Evolutionary conservation across 2,888 invertebrate genomes (phyloP).

Genomic region (Tyria jacobaeae): DNA sequence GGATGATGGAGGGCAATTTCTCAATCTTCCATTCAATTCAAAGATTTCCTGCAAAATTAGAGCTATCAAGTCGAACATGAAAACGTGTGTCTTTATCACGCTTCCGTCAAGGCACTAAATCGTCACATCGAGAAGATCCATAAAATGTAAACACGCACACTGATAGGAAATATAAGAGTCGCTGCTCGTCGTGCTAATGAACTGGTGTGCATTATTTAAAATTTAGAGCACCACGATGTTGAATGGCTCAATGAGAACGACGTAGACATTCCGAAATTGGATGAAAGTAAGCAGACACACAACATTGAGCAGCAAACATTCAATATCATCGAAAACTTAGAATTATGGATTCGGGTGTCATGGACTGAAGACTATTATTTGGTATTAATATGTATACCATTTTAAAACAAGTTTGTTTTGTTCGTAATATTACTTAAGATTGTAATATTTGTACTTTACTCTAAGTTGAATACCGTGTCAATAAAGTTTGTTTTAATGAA

Average conservation of each 20-base stretch:
- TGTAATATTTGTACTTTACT: no score
- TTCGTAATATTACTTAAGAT: no score
- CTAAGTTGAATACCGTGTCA: not conserved
- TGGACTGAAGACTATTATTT: no score
- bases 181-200: no score
- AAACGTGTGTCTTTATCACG: conserved; percentile 49
- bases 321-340: conserved; percentile 56
- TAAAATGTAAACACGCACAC: conserved; percentile 30
- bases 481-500: no score
- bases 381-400: no score
- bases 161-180: conserved; percentile 25
- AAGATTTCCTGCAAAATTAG: conserved; percentile 48
- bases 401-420: no score
- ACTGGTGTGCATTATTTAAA: no score
- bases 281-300: conserved; percentile 29
- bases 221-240: conserved; percentile 47
- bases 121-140: conserved; percentile 51
- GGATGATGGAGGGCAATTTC: no score
- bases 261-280: conserved; percentile 34
- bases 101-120: no score
- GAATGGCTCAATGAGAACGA: conserved; percentile 49
- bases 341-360: conserved; percentile 16
- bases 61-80: conserved; percentile 49
- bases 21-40: no score
- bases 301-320: conserved; percentile 51